phyloP scores from a whole-genome alignment of 92 coral and sea anemone species.

The Paramuricea clavata region DNA sequence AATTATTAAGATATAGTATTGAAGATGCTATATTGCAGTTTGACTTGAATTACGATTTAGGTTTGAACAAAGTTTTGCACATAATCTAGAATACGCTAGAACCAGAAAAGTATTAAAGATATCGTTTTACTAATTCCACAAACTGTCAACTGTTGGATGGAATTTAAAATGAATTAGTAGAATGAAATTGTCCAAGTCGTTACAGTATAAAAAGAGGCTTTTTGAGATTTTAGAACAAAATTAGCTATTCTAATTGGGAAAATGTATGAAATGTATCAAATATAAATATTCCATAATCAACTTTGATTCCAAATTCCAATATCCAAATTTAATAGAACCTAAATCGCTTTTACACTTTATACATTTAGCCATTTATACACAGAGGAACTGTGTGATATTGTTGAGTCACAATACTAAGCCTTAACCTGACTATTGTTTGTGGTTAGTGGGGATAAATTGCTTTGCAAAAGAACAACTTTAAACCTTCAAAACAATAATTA shows the following conservation, averaged over 20 bases:
- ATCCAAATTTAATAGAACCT: not conserved
- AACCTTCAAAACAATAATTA: constrained; percentile 5
- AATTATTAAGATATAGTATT: not conserved
- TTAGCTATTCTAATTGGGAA: constrained; percentile 5
- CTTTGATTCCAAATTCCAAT: not conserved
- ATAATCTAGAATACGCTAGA: not conserved
- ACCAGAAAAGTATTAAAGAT: not conserved
- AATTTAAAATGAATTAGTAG: not conserved
- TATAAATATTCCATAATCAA: not conserved
- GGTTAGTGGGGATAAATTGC: not conserved
- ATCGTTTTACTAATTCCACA: not conserved
- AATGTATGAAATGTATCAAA: not conserved
- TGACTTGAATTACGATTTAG: not conserved
- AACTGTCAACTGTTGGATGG: not conserved
- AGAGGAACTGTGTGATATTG: not conserved
- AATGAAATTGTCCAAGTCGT: no score
- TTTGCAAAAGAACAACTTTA: constrained; percentile 4
- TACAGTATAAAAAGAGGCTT: not conserved
- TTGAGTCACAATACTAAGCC: not conserved
- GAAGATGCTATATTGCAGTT: not conserved
- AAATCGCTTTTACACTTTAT: not conserved
- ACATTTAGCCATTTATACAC: not conserved
- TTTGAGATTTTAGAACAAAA: not conserved
- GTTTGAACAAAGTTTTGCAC: not conserved
- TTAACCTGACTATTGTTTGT: not conserved